Evolutionary conservation across 2,113 vertebrate genomes (phyloP).

Genomic region (Vireo altiloquus): DNA sequence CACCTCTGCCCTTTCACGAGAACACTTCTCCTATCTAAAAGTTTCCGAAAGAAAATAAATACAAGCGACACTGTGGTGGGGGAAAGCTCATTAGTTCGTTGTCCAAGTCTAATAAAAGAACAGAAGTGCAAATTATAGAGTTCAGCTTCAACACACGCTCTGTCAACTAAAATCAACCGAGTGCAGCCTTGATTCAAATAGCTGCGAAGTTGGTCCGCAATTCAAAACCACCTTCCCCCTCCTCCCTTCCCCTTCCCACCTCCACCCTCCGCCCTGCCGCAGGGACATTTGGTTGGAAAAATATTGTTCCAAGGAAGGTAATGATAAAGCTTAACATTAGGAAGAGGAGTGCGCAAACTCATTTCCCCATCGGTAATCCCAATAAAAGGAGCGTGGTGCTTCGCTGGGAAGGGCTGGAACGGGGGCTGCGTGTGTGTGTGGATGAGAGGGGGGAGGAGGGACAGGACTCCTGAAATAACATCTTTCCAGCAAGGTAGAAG

Average conservation of each 20-base stretch:
- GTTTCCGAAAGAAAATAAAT: constrained; percentile 85
- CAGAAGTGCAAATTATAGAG: constrained; percentile 88
- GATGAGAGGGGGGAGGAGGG: not conserved
- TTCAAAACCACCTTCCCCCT: constrained; percentile 3
- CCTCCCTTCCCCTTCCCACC: constrained; percentile 38
- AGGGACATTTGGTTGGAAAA: constrained; percentile 72
- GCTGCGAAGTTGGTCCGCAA: constrained; percentile 71
- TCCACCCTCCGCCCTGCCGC: constrained; percentile 26
- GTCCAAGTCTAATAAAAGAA: constrained; percentile 89
- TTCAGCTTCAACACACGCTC: constrained; percentile 86
- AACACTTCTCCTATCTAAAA: constrained; percentile 66
- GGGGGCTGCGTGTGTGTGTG: not conserved
- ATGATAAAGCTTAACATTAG: constrained; percentile 74
- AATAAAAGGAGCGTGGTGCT: constrained; percentile 70
- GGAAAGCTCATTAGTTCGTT: constrained; percentile 91
- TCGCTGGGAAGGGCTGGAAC: constrained; percentile 56
- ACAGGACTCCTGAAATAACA: constrained; percentile 75
- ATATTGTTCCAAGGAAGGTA: constrained; percentile 76
- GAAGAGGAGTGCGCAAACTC: constrained; percentile 72
- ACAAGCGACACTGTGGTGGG: constrained; percentile 86
- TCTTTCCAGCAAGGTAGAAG: constrained; percentile 75
- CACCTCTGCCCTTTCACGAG: constrained; percentile 15
- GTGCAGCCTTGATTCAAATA: constrained; percentile 77
- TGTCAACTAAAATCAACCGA: constrained; percentile 88
- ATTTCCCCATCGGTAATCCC: constrained; percentile 78